phyloP scores from a whole-genome alignment of 2,888 invertebrate genomes.

The Hybos culiciformis region DNA sequence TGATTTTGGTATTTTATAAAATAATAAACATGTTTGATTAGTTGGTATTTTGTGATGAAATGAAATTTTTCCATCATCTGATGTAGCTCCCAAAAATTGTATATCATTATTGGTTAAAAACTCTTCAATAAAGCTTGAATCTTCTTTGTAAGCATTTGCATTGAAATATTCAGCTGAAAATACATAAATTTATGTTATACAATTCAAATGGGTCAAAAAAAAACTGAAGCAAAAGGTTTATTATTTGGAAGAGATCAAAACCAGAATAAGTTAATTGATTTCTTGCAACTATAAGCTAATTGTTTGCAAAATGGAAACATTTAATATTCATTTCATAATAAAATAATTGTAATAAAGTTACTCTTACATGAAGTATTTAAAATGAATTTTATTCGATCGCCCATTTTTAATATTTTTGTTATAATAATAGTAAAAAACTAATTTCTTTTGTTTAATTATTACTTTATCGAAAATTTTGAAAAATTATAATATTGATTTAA shows the following conservation, averaged over 20 bases:
- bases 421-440: too few relatives aligned
- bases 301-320: too few relatives aligned
- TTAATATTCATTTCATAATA: conserved; percentile 9
- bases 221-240: neutral
- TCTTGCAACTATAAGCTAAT: too few relatives aligned
- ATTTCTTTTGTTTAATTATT: too few relatives aligned
- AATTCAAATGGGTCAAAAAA: conserved; percentile 1
- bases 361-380: conserved; percentile 35
- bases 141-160: conserved; percentile 27
- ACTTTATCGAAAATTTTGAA: too few relatives aligned
- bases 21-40: conserved; percentile 34
- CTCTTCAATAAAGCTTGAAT: conserved; percentile 31
- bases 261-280: too few relatives aligned
- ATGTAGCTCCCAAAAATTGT: conserved; percentile 35
- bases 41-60: conserved; percentile 35
- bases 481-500: too few relatives aligned
- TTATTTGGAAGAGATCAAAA: neutral
- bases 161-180: conserved; percentile 30
- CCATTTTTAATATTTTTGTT: conserved; percentile 11
- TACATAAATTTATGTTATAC: neutral
- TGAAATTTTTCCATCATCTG: conserved; percentile 34
- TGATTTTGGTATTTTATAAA: conserved; percentile 35
- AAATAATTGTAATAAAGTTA: conserved; percentile 4
- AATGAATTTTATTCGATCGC: conserved; percentile 30
- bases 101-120: conserved; percentile 38